These are phyloP conservation scores for Alsophila aescularia DNA, from an alignment of 2,888 invertebrate species.

Conservation along the genomic window DNA sequence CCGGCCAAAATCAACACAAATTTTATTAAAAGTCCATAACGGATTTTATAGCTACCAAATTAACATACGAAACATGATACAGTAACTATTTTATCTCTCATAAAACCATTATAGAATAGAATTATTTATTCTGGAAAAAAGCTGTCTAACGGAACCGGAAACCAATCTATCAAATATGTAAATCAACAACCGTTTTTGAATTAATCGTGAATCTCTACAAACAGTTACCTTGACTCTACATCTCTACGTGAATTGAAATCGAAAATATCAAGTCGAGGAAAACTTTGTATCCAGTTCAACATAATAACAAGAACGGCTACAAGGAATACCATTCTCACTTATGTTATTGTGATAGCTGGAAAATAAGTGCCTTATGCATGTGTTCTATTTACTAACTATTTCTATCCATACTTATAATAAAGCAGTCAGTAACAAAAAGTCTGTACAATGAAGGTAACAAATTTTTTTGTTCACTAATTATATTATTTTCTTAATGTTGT, in stretches of 20 bases:
- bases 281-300: constrained; percentile 21
- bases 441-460: too few species aligned
- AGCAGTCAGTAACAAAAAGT: too few species aligned
- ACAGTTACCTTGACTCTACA: constrained; percentile 55
- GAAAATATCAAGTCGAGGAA: constrained; percentile 50
- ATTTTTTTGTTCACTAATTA: too few species aligned
- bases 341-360: too few species aligned
- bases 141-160: constrained; percentile 28
- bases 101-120: too few species aligned
- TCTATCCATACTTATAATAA: too few species aligned
- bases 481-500: too few species aligned
- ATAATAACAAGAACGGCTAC: background rate
- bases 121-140: background rate
- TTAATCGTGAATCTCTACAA: constrained; percentile 49
- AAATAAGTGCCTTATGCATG: too few species aligned
- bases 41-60: too few species aligned
- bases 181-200: constrained; percentile 42
- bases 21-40: too few species aligned
- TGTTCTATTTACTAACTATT: too few species aligned
- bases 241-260: constrained; percentile 55
- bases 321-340: background rate
- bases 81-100: background rate
- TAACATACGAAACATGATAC: background rate
- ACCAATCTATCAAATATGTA: constrained; percentile 32
- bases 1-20: too few species aligned